These are phyloP conservation scores for Drosophila demipolita DNA, from an alignment of 2,888 invertebrate species.

Conservation along the genomic window DNA sequence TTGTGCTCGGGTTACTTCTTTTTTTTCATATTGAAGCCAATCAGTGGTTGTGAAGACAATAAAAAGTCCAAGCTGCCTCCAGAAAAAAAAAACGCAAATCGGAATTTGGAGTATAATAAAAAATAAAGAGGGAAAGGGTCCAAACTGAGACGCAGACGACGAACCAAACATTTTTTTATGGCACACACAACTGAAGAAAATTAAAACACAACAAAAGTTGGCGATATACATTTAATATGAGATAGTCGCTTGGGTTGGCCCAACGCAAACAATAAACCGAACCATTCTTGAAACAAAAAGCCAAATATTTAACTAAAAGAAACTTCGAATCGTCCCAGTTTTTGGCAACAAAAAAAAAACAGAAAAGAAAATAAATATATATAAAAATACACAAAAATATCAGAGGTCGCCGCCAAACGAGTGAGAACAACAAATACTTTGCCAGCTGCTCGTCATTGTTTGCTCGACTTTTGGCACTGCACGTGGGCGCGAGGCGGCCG, in stretches of 20 bases:
- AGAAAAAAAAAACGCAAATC: slow-evolving; percentile 60
- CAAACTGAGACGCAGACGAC: slow-evolving; percentile 5
- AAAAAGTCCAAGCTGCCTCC: slow-evolving; percentile 52
- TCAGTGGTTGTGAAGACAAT: slow-evolving; percentile 76
- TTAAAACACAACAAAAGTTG: slow-evolving; percentile 52
- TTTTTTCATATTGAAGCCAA: slow-evolving; percentile 70
- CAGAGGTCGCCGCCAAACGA: slow-evolving; percentile 37
- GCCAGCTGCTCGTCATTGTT: slow-evolving; percentile 76
- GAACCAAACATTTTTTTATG: slow-evolving; percentile 54
- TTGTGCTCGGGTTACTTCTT: slow-evolving; percentile 55
- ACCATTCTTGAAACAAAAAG: slow-evolving; percentile 60
- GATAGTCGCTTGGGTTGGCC: slow-evolving; percentile 15
- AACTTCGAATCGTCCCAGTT: slow-evolving; percentile 38
- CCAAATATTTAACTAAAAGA: slow-evolving; percentile 65
- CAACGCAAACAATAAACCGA: slow-evolving; percentile 47
- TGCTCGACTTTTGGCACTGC: slow-evolving; percentile 62
- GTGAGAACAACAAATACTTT: slow-evolving; percentile 77
- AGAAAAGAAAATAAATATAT: slow-evolving; percentile 10
- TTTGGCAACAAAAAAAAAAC: slow-evolving; percentile 10
- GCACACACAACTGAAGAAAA: slow-evolving; percentile 58
- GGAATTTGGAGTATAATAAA: slow-evolving; percentile 70
- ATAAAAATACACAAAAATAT: slow-evolving; percentile 44
- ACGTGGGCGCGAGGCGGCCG: slow-evolving; percentile 47
- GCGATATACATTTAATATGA: slow-evolving; percentile 50
- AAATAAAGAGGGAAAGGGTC: slow-evolving; percentile 44